Evolutionary conservation across 2,113 vertebrate species (phyloP), one percentile per base, ranked within the genome.

Genomic region (Scytalopus superciliaris): DNA sequence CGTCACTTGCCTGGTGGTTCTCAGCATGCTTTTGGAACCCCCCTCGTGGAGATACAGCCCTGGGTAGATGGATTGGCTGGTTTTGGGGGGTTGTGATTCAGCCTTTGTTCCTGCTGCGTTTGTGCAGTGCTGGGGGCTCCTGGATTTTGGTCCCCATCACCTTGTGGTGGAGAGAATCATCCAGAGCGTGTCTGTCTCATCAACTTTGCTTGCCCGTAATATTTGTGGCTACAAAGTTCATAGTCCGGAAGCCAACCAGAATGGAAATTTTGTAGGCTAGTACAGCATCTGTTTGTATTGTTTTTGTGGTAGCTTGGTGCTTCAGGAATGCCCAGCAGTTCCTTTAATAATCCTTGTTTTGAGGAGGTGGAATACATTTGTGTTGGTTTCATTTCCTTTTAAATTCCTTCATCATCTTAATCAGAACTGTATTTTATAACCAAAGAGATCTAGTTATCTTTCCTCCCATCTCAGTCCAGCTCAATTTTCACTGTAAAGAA

Each of bases 371-470:
- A 96, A 68, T 76, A 72, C 22, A 68, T 56, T 73, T 72, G 10
- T 66, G 25, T 69, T 89, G 45, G 40, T 89, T 98, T 97, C 15
- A 97, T 98, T 98, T 98, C 97, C 97, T 96, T 87, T 66, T 72
- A 79, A 92, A 93, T 96, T 97, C 89, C 87, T 97, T 78, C 87
- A 50, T 62, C 55, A 19, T 91, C 59, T 70, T 55, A 49, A 72
- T 87, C 68, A 53, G 76, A 68, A 45, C 74, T 3, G 0, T 78
- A 12, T 95, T 97, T 90, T 92, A 8, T 97, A 95, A 95, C 67
- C 92, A 73, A 44, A 56, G 31, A 78, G 30, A 44, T 59, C 27
- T 27, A 68, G 39, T 7, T 56, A 31, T 24, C 64, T 81, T 60
- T 88, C 72, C 67, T 89, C 33, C 55, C 70, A 45, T 55, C 33